These are phyloP conservation scores for Hypercompe scribonia DNA, from an alignment of 2,888 invertebrate genomes.

Conservation along the genomic window DNA sequence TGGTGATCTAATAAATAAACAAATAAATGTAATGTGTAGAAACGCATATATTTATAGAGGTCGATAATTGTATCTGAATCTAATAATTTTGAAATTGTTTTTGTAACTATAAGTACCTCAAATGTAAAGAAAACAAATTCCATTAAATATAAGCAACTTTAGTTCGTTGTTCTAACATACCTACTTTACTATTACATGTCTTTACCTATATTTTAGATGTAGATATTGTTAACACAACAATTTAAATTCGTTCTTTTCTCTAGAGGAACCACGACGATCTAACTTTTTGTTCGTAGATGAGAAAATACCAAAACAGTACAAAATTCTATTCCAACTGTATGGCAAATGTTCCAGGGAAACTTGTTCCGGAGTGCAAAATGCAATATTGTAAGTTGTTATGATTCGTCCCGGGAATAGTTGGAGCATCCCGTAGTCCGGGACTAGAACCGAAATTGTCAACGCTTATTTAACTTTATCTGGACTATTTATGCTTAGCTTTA, in stretches of 20 bases:
- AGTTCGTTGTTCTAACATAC: background rate
- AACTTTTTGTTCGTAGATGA: slow-evolving; percentile 25
- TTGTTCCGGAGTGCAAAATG: slow-evolving; percentile 52
- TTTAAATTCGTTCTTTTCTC: slow-evolving; percentile 11
- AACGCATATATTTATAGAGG: too few species aligned
- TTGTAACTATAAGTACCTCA: too few species aligned
- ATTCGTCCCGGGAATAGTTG: slow-evolving; percentile 52
- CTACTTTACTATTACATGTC: background rate
- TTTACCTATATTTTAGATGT: too few species aligned
- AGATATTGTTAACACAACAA: background rate
- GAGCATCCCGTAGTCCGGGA: slow-evolving; percentile 19
- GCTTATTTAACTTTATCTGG: slow-evolving; percentile 49
- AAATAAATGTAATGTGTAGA: too few species aligned
- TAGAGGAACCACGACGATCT: slow-evolving; percentile 9
- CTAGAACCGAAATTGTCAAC: slow-evolving; percentile 48
- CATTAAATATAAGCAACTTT: too few species aligned
- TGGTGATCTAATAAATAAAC: too few species aligned
- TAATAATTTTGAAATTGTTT: background rate
- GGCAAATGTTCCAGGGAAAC: slow-evolving; percentile 44
- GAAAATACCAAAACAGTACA: slow-evolving; percentile 40
- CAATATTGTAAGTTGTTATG: slow-evolving; percentile 57
- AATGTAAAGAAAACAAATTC: too few species aligned
- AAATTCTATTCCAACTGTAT: slow-evolving; percentile 43
- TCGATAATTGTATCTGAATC: background rate
- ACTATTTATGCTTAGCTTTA: slow-evolving; percentile 40